Base-by-base conservation (phyloP, 2,113 vertebrate genomes). In the Phocoena phocoena region DNA sequence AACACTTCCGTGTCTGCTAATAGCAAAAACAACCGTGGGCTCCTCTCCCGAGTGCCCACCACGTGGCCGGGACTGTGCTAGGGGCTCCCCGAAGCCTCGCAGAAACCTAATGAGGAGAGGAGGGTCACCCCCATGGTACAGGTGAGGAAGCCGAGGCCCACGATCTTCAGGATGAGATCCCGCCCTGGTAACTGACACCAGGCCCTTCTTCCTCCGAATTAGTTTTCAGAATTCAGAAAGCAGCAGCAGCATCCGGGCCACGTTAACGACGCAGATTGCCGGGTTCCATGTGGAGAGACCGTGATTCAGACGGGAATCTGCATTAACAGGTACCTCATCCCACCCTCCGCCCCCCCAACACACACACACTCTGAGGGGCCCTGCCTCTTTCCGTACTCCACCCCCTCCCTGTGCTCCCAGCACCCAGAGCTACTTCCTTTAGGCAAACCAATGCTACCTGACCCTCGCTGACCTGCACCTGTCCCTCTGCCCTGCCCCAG, bases 241-340 rank as follows among this genome's bases (percentile, higher is more conserved):
- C 17, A 60, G 91, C 23, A 60, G 55, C 13, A 0, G 25, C 41
- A 2, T 2, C 44, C 0, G 2, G 62, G 41, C 62, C 4, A 1
- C 1, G 15, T 10, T 3, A 47, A 15, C 0, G 0, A 53, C 0
- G 0, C 3, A 23, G n/a, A 17, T 31, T 31, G 25, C 15, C 0
- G 23, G 50, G 44, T 8, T 23, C 47, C 15, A 11, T 33, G 44
- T 13, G 4, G 2, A 13, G 70, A 44, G 70, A 55, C 17, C 5
- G 28, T 17, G 70, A 36, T 8, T 44, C 21, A 21, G 15, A 15
- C 0, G 26, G 67, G 85, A 26, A 15, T 12, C 18, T 9, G 53
- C 28, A 2, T 33, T 2, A 12, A 0, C 25, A 5, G n/a, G 7
- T 38, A 20, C 67, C 33, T 9, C 67, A 6, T 11, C 63, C 60